Conservation (phyloP, 2,888 invertebrate genomes). For the Osmoderma eremita region DNA sequence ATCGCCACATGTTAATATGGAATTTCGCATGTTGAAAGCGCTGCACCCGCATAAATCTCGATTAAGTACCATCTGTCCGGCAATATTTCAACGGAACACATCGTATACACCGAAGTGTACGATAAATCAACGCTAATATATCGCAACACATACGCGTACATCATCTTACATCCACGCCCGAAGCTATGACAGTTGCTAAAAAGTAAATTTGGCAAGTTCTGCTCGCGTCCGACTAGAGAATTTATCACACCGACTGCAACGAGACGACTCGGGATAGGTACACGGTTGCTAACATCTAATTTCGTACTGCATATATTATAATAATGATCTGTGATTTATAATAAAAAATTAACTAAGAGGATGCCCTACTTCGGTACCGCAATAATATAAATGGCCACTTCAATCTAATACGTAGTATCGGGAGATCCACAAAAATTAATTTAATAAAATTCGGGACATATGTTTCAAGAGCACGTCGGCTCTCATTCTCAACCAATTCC, state of each 20-base stretch:
- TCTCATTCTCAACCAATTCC: too few relatives aligned
- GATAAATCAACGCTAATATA: conserved; percentile 15
- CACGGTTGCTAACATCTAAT: too few relatives aligned
- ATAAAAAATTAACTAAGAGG: too few relatives aligned
- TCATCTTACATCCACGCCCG: conserved; percentile 11
- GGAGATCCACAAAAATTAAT: too few relatives aligned
- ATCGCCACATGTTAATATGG: too few relatives aligned
- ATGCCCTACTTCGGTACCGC: neutral
- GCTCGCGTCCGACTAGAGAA: neutral
- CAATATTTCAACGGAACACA: conserved; percentile 8
- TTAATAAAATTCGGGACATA: too few relatives aligned
- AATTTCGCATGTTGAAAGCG: too few relatives aligned
- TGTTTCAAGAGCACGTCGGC: too few relatives aligned
- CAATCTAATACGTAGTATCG: neutral
- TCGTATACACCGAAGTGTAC: neutral
- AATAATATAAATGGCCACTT: neutral
- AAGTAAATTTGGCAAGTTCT: conserved; percentile 20
- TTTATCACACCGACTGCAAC: conserved; percentile 6
- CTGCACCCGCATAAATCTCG: conserved; percentile 2
- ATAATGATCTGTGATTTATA: too few relatives aligned
- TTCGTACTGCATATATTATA: too few relatives aligned
- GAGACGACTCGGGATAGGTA: too few relatives aligned
- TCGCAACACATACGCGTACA: conserved; percentile 13
- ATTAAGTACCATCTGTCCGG: conserved; percentile 9
- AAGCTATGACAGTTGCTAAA: neutral